These are phyloP conservation scores for Balanococcus diminutus DNA, from an alignment of 2,888 invertebrate species.

Conservation along the genomic window DNA sequence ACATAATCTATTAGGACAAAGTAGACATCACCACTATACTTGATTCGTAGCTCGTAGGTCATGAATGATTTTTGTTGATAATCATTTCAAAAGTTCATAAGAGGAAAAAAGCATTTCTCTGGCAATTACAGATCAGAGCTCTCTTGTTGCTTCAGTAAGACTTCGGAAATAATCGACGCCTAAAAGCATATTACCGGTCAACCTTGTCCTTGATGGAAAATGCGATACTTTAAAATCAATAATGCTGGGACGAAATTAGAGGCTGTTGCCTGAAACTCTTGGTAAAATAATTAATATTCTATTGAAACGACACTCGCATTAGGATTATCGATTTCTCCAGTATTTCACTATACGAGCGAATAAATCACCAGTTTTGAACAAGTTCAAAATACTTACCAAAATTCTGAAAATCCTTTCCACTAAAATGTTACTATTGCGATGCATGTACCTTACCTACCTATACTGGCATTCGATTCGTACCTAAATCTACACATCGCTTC, in stretches of 20 bases:
- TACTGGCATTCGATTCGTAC: background rate
- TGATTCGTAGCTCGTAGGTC: too few relatives aligned
- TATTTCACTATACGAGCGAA: background rate
- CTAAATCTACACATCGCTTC: background rate
- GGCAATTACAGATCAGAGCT: background rate
- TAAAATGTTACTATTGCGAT: background rate
- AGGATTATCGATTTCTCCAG: background rate
- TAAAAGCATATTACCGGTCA: constrained; percentile 16
- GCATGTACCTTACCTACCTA: too few relatives aligned
- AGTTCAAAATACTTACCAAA: background rate
- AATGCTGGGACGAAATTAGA: constrained; percentile 3
- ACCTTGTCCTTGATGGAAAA: constrained; percentile 29
- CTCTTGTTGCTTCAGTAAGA: background rate
- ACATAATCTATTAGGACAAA: too few relatives aligned
- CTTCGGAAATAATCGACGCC: background rate
- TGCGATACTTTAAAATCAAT: constrained; percentile 14
- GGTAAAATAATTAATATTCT: constrained; percentile 35
- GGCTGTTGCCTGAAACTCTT: background rate
- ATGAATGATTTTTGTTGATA: too few relatives aligned
- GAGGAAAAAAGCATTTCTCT: background rate
- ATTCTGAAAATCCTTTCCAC: background rate
- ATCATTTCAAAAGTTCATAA: background rate
- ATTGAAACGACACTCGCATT: background rate
- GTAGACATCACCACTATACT: too few relatives aligned
- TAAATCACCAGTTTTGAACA: background rate